A percentile compares a stretch with the other conserved stretches of the same genome.
These are phyloP conservation scores for Adineta ricciae DNA, from an alignment of 2,888 invertebrate genomes.

Conservation along the genomic window DNA sequence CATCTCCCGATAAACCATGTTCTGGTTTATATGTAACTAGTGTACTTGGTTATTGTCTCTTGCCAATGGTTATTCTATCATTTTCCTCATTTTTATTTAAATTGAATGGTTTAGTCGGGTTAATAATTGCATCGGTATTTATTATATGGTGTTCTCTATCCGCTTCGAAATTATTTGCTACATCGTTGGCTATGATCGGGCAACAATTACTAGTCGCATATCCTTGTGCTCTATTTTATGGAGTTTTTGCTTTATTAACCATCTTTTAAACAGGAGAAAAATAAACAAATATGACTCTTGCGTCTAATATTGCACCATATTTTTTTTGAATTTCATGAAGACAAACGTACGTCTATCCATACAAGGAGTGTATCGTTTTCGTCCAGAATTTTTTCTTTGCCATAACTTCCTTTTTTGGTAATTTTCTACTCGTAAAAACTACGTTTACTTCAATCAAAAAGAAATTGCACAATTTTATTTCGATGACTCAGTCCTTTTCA, in stretches of 20 bases:
- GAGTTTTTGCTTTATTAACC: constrained; percentile 79
- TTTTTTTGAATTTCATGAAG: neutral
- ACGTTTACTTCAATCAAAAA: neutral
- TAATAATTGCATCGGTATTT: constrained; percentile 42
- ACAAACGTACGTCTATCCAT: too few relatives aligned
- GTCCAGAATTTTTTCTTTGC: too few relatives aligned
- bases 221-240: constrained; percentile 81
- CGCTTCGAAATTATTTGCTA: constrained; percentile 79
- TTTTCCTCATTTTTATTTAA: constrained; percentile 45
- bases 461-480: neutral
- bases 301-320: too few relatives aligned
- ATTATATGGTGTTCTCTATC: constrained; percentile 77
- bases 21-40: constrained; percentile 46
- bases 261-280: constrained; percentile 60
- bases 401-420: neutral
- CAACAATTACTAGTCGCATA: constrained; percentile 68
- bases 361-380: too few relatives aligned
- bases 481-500: neutral
- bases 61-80: constrained; percentile 80
- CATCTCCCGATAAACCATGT: constrained; percentile 54
- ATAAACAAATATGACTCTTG: too few relatives aligned
- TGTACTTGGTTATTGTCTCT: constrained; percentile 79
- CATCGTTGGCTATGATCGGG: constrained; percentile 74
- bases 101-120: constrained; percentile 46
- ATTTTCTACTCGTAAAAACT: neutral